Conservation (phyloP, 1,140 invertebrate species). For the Drosophila orena region DNA sequence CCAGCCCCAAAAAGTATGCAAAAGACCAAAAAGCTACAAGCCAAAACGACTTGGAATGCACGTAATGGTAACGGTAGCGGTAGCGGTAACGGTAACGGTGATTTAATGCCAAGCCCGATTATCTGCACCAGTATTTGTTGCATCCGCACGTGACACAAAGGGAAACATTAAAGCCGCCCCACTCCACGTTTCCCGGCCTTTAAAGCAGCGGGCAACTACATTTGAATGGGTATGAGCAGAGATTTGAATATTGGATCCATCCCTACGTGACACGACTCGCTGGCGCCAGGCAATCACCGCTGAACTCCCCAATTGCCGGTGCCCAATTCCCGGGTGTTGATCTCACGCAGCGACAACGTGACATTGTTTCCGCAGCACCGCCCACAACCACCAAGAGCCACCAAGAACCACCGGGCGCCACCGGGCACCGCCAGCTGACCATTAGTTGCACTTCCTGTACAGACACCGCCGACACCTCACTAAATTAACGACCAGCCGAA, state of each 20-base stretch:
- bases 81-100: slow-evolving; percentile 46
- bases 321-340: slow-evolving; percentile 46
- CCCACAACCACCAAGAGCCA: slow-evolving; percentile 2
- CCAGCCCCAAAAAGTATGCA: slow-evolving; percentile 15
- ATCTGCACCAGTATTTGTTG: slow-evolving; percentile 37
- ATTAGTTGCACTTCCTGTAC: slow-evolving; percentile 7
- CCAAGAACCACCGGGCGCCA: not conserved
- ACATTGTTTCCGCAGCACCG: slow-evolving; percentile 30
- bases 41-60: slow-evolving; percentile 40
- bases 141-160: slow-evolving; percentile 42
- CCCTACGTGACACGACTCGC: slow-evolving; percentile 53
- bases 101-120: slow-evolving; percentile 45
- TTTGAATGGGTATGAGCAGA: not conserved
- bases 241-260: slow-evolving; percentile 43
- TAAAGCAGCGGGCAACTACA: slow-evolving; percentile 13
- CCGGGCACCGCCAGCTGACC: slow-evolving; percentile 23
- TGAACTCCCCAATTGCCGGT: slow-evolving; percentile 1
- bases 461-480: slow-evolving; percentile 26
- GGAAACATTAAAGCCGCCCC: slow-evolving; percentile 7
- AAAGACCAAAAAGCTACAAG: slow-evolving; percentile 17
- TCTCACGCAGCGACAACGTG: slow-evolving; percentile 65
- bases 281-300: slow-evolving; percentile 28
- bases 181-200: not conserved
- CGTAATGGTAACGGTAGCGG: slow-evolving; percentile 43
- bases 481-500: slow-evolving; percentile 62